Conservation (phyloP, 2,888 invertebrate species). For the Cephus nigrinus region DNA sequence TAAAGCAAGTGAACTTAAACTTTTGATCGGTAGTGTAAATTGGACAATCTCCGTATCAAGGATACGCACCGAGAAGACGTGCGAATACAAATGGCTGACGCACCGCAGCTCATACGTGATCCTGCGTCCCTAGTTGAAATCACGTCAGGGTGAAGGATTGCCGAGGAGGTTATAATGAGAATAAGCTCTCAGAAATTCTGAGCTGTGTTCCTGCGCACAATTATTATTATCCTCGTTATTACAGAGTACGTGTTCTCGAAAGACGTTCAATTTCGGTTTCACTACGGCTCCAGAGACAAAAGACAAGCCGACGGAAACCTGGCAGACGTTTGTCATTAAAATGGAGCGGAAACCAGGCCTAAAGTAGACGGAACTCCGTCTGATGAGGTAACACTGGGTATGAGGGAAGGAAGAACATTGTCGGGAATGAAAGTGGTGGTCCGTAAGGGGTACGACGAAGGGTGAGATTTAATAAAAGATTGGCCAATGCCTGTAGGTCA, state of each 20-base stretch:
- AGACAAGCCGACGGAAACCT: constrained; percentile 34
- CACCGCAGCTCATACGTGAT: neutral
- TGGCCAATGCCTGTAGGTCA: constrained; percentile 33
- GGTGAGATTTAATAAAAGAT: constrained; percentile 55
- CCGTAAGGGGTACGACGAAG: constrained; percentile 24
- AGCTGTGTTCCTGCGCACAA: neutral
- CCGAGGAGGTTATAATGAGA: neutral
- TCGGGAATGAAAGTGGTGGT: constrained; percentile 23
- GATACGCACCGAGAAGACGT: neutral
- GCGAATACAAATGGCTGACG: neutral
- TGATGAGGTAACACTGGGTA: constrained; percentile 38
- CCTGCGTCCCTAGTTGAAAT: neutral
- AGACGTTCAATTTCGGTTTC: constrained; percentile 9
- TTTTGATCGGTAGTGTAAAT: neutral
- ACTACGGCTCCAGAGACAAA: neutral
- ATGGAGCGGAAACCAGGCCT: constrained; percentile 50
- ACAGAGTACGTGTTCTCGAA: constrained; percentile 9
- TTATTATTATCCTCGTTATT: neutral
- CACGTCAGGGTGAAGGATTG: neutral
- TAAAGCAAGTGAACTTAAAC: too few species aligned
- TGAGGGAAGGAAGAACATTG: constrained; percentile 17
- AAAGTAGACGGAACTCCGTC: constrained; percentile 51
- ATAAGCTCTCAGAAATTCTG: neutral
- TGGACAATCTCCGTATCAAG: neutral
- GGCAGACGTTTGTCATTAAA: constrained; percentile 55